Conservation (phyloP, 2,888 invertebrate species). For the Nomada flava region DNA sequence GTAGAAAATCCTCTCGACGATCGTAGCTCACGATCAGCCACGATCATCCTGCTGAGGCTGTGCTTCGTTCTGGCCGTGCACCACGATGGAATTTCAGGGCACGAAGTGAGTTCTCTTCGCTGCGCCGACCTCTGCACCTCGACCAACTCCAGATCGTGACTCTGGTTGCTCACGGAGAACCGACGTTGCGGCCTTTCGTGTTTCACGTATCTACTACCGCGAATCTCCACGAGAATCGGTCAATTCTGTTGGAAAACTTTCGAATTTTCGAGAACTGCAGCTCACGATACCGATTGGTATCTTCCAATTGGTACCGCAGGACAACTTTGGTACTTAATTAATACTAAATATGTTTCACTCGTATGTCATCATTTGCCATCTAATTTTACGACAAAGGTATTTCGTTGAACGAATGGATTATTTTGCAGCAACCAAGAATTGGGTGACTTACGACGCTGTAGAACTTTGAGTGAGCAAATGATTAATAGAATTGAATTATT, state of each 20-base stretch:
- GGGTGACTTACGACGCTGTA: no score
- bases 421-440: no score
- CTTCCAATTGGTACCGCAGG: background rate
- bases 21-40: conserved; percentile 55
- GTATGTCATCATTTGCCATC: no score
- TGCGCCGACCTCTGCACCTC: conserved; percentile 62
- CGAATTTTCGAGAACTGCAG: conserved; percentile 32
- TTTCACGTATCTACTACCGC: conserved; percentile 49
- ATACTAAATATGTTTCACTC: no score
- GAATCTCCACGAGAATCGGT: conserved; percentile 44
- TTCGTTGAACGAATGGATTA: no score
- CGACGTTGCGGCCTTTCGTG: conserved; percentile 38
- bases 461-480: no score
- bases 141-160: conserved; percentile 69
- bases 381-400: no score
- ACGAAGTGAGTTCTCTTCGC: conserved; percentile 50
- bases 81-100: conserved; percentile 60
- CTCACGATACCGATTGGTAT: conserved; percentile 2
- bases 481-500: no score
- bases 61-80: conserved; percentile 7
- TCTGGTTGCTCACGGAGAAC: conserved; percentile 37
- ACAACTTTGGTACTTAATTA: no score
- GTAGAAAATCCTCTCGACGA: conserved; percentile 44
- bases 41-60: conserved; percentile 34
- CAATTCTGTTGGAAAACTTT: conserved; percentile 34